A percentile compares a stretch with the other conserved stretches of the same genome.
phyloP scores from a whole-genome alignment of 64 coral and sea anemone genomes.

The Montipora cactus region DNA sequence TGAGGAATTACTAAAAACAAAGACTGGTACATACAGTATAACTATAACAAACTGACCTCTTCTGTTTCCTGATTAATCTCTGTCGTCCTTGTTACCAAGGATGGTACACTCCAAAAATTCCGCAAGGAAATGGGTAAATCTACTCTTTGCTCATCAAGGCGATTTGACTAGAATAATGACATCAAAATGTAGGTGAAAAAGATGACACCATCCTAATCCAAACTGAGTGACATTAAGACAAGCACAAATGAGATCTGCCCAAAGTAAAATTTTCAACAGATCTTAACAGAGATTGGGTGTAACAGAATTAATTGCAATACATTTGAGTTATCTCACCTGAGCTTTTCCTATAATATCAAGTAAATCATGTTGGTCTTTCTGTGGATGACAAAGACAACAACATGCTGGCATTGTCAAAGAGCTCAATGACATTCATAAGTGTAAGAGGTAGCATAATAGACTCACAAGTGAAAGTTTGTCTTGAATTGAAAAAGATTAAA shows the following conservation, averaged over 20 bases:
- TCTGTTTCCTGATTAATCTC: constrained; percentile 34
- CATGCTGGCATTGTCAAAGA: not conserved
- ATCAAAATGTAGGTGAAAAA: not conserved
- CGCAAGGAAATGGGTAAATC: constrained; percentile 20
- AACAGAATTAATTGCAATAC: not conserved
- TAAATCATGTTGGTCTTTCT: constrained; percentile 39
- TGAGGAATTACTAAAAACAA: too few species aligned
- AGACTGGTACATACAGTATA: too few species aligned
- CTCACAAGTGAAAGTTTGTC: too few species aligned
- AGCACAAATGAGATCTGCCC: not conserved
- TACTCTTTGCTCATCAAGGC: constrained; percentile 59
- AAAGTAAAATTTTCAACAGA: too few species aligned
- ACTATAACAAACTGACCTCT: not conserved
- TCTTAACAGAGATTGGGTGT: too few species aligned
- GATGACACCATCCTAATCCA: not conserved
- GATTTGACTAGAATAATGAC: constrained; percentile 40
- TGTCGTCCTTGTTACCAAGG: not conserved
- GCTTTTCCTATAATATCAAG: constrained; percentile 31
- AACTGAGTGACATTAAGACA: not conserved
- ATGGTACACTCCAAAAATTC: not conserved
- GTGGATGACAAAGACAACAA: not conserved
- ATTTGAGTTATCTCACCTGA: not conserved
- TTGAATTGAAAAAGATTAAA: too few species aligned
- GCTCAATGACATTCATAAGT: too few species aligned
- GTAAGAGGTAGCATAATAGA: too few species aligned